Percentiles rank a stretch among this genome's conserved stretches.
Conservation (phyloP, 2,113 vertebrate genomes). For the Furnarius figulus region DNA sequence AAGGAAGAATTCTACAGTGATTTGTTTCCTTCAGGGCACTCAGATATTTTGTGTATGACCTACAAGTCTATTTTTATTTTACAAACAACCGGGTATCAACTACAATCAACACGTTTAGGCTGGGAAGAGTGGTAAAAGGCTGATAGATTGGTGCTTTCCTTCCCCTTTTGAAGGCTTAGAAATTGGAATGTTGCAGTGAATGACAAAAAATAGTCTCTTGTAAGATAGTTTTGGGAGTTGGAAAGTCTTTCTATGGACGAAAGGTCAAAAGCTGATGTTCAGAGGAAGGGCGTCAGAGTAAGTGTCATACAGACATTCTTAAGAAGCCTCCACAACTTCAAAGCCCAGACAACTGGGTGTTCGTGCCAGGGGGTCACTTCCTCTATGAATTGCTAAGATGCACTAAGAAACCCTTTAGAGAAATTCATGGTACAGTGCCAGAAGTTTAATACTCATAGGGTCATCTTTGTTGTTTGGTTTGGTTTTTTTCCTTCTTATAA, state of each 20-base stretch:
- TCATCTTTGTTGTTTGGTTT: slow-evolving; percentile 1
- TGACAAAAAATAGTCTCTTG: not conserved
- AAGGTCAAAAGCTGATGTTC: slow-evolving; percentile 44
- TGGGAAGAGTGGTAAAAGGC: not conserved
- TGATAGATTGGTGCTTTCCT: not conserved
- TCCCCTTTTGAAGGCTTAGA: not conserved
- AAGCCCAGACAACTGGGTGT: slow-evolving; percentile 51
- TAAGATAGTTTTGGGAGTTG: not conserved
- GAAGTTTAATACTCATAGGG: not conserved
- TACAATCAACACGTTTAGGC: accelerated
- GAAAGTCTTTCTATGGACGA: not conserved
- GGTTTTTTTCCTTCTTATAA: not conserved
- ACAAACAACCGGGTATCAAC: not conserved
- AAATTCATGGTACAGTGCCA: not conserved
- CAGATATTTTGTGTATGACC: not conserved
- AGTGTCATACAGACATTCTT: not conserved
- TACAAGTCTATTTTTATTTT: not conserved
- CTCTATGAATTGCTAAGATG: slow-evolving; percentile 50
- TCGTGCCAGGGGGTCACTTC: slow-evolving; percentile 61
- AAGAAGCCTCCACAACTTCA: slow-evolving; percentile 58
- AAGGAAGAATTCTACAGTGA: not conserved
- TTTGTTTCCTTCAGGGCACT: not conserved
- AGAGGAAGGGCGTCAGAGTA: not conserved
- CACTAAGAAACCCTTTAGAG: slow-evolving; percentile 25
- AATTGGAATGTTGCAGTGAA: not conserved